A percentile compares a stretch with the other conserved stretches of the same genome.
These are phyloP conservation scores for Epinotia nisella DNA, from an alignment of 2,888 invertebrate species.

Conservation along the genomic window DNA sequence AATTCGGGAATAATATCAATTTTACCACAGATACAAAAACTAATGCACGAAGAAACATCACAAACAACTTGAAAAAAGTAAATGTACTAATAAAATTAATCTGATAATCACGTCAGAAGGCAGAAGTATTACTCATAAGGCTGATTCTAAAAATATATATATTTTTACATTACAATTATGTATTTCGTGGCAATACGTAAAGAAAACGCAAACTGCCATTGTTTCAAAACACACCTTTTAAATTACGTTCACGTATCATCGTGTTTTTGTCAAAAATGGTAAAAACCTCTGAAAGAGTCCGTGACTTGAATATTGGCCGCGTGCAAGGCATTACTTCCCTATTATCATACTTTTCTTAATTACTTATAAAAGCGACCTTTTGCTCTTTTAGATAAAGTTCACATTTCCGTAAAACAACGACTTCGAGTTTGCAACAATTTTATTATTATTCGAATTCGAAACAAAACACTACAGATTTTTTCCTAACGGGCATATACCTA, in stretches of 20 bases:
- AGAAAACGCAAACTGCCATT: no score
- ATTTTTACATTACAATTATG: no score
- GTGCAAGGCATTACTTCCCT: neutral
- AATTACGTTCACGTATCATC: constrained; percentile 12
- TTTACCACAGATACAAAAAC: no score
- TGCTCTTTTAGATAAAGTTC: neutral
- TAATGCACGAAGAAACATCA: no score
- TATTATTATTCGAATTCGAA: neutral
- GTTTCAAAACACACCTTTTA: neutral
- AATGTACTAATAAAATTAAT: no score
- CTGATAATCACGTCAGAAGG: no score
- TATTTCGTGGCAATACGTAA: no score
- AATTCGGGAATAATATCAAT: neutral
- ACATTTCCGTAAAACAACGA: neutral
- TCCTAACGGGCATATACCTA: neutral
- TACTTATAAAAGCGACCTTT: neutral
- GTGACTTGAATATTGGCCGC: constrained; percentile 10
- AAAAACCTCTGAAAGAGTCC: neutral
- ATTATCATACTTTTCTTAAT: neutral
- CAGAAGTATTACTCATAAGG: no score
- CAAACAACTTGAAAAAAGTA: no score
- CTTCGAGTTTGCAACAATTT: neutral
- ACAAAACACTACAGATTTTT: neutral
- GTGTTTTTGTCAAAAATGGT: constrained; percentile 10
- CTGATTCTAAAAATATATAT: no score